phyloP scores from a whole-genome alignment of 2,113 vertebrate species.

The Tenrec ecaudatus region DNA sequence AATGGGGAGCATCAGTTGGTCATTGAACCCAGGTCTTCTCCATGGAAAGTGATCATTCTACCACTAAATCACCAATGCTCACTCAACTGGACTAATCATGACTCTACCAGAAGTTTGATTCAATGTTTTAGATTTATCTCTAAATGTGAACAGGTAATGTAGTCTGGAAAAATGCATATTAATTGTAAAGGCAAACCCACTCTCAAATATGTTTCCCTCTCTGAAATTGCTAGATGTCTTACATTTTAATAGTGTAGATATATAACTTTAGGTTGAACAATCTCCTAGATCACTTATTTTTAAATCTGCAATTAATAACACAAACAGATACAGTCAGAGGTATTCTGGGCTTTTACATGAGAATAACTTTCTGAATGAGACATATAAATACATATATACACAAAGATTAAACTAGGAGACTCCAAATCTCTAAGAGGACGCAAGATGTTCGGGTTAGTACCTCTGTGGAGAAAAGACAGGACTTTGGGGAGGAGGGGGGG shows the following conservation, averaged over 20 bases:
- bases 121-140: neutral
- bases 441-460: rapidly evolving
- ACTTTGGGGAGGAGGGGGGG: too few species aligned
- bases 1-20: neutral
- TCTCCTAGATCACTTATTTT: neutral
- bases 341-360: neutral
- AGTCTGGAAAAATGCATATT: neutral
- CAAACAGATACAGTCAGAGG: neutral
- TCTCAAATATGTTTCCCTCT: rapidly evolving
- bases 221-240: neutral
- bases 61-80: neutral
- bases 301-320: neutral
- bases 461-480: rapidly evolving
- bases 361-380: neutral
- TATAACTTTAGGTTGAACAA: neutral
- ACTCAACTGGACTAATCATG: rapidly evolving
- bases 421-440: rapidly evolving
- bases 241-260: rapidly evolving
- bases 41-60: neutral
- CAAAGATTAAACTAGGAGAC: too few species aligned
- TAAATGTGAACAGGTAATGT: neutral
- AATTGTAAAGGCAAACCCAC: rapidly evolving
- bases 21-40: neutral
- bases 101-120: neutral
- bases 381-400: rapidly evolving